Conservation (phyloP, 2,797 vertebrate species). For the Eutrigla gurnardus region DNA sequence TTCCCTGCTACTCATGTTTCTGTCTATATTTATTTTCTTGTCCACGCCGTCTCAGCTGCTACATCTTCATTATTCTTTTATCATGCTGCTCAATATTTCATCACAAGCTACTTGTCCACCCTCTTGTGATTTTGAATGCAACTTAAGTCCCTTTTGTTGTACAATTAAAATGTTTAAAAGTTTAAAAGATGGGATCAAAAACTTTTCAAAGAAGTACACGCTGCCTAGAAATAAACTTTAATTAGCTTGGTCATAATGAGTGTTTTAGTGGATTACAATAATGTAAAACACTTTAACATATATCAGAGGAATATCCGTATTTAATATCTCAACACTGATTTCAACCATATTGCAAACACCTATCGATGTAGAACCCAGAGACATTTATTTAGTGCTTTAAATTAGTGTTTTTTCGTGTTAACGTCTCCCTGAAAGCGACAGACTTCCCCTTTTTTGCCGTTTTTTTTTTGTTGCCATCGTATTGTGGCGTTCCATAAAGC, state of each 20-base stretch:
- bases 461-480: slow-evolving; percentile 9
- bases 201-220: background rate
- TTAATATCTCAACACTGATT: background rate
- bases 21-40: slow-evolving; percentile 9
- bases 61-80: slow-evolving; percentile 36
- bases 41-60: slow-evolving; percentile 10
- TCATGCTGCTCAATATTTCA: slow-evolving; percentile 23
- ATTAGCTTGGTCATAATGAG: background rate
- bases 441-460: background rate
- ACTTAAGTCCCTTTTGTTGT: background rate
- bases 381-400: background rate
- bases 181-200: background rate
- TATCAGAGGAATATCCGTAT: background rate
- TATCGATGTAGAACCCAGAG: background rate
- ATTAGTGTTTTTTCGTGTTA: background rate
- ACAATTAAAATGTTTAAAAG: background rate
- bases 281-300: background rate
- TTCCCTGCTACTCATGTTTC: slow-evolving; percentile 3
- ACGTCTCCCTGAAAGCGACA: slow-evolving; percentile 1
- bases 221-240: background rate
- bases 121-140: slow-evolving; percentile 5
- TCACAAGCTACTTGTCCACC: slow-evolving; percentile 1
- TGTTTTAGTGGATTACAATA: background rate
- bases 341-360: rapidly evolving
- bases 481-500: slow-evolving; percentile 34